Evolutionary conservation across 2,113 vertebrate species (phyloP), one percentile per base, ranked within the genome.

Genomic region (Aldabrachelys gigantea): DNA sequence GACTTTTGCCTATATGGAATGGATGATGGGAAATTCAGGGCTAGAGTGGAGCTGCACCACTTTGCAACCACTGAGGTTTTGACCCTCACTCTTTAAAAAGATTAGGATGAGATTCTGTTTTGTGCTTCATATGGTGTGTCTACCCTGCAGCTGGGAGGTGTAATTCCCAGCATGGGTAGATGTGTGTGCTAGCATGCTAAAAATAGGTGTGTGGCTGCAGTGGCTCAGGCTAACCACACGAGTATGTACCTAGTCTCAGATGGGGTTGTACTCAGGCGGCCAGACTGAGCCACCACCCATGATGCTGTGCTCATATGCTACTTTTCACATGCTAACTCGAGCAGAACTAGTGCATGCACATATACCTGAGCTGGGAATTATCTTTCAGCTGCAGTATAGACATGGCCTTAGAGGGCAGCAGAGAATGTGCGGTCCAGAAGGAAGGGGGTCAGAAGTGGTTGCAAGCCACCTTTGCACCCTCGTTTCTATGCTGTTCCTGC

Each of bases 1-100:
- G 35, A 3, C 31, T 95, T 95, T 92, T 91, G 62, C 91, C 94
- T 93, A 2, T 24, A 25, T 24, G 41, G 41, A 76, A 76, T 76
- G 72, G 41, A 41, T 24, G 19, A 41, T 75, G n/a, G 12, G 72
- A 78, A 96, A 95, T 72, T 78, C 85, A 89, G 80, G 90, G 88
- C 69, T 89, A 84, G 84, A 89, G 85, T 1, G 3, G 25, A 86
- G 79, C 82, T 89, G 86, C 54, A 81, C 85, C 95, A 25, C 21
- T 92, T 94, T 91, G 78, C 83, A 80, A 87, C 25, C 49, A 86
- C 87, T 92, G 90, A 96, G 89, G 80, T 90, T 86, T 89, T 79
- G 90, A 44, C 27, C 10, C 7, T 95, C 89, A 79, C 94, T 91
- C 90, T 96, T 92, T 62, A 65, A 65, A 94, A 95, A 87, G 59